Conservation (phyloP, 2,888 invertebrate genomes). For the Lathronympha strigana region DNA sequence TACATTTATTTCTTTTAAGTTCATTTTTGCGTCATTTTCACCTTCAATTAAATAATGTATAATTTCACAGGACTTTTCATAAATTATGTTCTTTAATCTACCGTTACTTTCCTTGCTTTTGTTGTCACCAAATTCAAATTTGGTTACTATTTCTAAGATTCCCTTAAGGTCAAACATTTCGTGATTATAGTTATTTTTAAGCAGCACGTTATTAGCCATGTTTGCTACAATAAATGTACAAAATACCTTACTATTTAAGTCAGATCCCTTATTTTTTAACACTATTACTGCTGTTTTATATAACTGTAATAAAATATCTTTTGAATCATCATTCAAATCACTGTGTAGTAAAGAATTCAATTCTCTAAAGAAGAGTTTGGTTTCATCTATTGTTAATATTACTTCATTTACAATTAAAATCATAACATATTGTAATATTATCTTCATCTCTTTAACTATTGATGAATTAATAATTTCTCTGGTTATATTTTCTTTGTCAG, state of each 20-base stretch:
- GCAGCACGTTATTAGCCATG: conserved; percentile 50
- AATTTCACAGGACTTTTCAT: conserved; percentile 68
- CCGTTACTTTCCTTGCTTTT: conserved; percentile 60
- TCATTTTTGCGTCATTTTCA: conserved; percentile 42
- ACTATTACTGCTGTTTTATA: conserved; percentile 59
- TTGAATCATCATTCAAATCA: conserved; percentile 45
- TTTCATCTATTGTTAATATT: conserved; percentile 54
- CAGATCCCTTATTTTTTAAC: conserved; percentile 54
- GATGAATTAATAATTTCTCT: conserved; percentile 47
- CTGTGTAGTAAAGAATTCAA: conserved; percentile 46
- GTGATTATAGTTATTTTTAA: conserved; percentile 51
- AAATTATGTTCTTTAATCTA: conserved; percentile 64
- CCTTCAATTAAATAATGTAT: conserved; percentile 53
- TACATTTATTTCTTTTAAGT: conserved; percentile 53
- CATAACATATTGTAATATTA: conserved; percentile 57
- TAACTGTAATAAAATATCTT: conserved; percentile 55
- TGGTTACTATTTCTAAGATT: conserved; percentile 52
- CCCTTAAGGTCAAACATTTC: conserved; percentile 58
- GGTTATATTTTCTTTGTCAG: conserved; percentile 37
- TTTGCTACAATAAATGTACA: conserved; percentile 58
- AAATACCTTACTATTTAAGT: conserved; percentile 59
- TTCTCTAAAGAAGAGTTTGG: conserved; percentile 52
- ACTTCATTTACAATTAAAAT: conserved; percentile 57
- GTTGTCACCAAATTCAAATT: conserved; percentile 49
- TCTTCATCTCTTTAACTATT: conserved; percentile 53